phyloP scores from a whole-genome alignment of 2,113 vertebrate species.

The Microtus oregoni region DNA sequence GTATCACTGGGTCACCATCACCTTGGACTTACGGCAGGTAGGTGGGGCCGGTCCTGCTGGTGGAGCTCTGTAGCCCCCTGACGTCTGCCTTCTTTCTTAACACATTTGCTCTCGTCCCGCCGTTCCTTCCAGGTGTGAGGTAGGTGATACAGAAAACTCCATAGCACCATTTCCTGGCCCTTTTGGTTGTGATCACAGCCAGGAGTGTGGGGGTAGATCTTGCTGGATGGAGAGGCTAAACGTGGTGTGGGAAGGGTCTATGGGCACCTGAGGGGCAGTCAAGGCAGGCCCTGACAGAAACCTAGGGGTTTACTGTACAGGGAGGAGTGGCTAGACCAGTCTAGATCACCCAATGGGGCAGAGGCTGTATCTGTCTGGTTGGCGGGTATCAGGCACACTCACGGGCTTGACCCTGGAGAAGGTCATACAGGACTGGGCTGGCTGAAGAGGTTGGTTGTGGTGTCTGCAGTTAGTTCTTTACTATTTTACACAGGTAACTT shows the following conservation, averaged over 20 bases:
- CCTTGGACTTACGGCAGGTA: slow-evolving; percentile 97
- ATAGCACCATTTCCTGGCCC: neutral
- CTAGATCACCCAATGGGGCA: neutral
- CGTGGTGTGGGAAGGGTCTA: neutral
- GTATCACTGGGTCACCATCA: slow-evolving; percentile 97
- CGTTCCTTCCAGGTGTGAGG: neutral
- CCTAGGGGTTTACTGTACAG: neutral
- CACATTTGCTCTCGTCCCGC: neutral
- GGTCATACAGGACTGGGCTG: neutral
- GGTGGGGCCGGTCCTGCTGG: neutral
- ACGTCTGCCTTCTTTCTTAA: neutral
- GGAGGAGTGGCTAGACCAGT: neutral
- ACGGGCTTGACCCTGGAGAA: neutral
- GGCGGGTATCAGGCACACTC: too few species aligned
- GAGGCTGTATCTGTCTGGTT: neutral
- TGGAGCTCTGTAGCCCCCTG: neutral
- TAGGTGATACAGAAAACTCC: neutral
- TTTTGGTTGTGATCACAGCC: neutral
- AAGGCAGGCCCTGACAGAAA: neutral
- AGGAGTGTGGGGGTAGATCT: neutral
- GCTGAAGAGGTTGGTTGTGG: too few species aligned
- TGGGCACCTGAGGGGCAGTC: neutral
- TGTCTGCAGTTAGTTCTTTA: neutral
- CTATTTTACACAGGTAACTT: slow-evolving; percentile 16
- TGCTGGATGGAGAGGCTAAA: neutral